phyloP scores from a whole-genome alignment of 2,113 vertebrate genomes.

The Crypturellus undulatus region DNA sequence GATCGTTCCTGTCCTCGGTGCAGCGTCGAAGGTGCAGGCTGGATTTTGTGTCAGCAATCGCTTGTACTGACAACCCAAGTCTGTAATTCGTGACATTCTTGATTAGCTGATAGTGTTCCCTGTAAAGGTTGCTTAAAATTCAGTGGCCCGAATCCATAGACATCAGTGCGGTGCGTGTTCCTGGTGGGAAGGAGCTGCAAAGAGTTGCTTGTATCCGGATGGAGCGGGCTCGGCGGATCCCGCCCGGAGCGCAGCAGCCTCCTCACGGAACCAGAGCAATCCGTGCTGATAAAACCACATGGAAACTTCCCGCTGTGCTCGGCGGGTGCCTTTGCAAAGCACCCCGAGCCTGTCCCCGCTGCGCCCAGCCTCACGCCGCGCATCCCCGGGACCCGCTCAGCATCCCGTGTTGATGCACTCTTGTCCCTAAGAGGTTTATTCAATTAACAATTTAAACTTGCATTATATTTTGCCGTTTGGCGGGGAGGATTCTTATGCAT shows the following conservation, averaged over 20 bases:
- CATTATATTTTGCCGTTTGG: conserved; percentile 72
- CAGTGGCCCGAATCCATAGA: neutral
- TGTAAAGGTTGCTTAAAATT: neutral
- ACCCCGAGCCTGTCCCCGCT: too few species aligned
- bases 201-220: too few species aligned
- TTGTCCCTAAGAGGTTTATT: conserved; percentile 79
- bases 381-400: neutral
- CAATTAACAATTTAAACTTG: conserved; percentile 80
- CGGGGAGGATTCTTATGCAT: conserved; percentile 61
- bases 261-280: accelerated
- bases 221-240: neutral
- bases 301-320: accelerated
- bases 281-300: accelerated
- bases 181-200: too few species aligned
- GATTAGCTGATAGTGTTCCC: neutral
- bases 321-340: too few species aligned
- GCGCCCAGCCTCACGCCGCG: too few species aligned
- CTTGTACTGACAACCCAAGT: accelerated
- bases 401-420: neutral
- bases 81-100: neutral
- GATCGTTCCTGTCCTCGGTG: neutral
- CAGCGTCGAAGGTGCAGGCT: neutral
- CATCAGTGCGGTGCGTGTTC: accelerated
- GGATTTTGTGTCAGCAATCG: neutral
- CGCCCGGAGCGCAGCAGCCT: too few species aligned